Conservation (phyloP, 2,797 vertebrate species). For the Tenualosa ilisha region DNA sequence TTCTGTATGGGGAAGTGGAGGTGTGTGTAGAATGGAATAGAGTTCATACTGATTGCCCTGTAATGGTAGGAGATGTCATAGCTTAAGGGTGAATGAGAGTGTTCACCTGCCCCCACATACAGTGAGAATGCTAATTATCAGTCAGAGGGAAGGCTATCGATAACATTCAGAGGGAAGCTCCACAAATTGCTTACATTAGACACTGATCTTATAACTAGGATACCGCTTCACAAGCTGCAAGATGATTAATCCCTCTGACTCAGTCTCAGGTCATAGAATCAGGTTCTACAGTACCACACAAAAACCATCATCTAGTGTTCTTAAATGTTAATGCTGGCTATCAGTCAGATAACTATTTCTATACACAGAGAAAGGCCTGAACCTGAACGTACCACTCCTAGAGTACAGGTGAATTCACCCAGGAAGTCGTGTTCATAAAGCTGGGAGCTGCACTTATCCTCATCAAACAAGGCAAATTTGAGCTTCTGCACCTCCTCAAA, state of each 20-base stretch:
- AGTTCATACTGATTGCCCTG: too few species aligned
- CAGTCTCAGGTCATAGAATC: background rate
- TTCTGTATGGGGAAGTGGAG: background rate
- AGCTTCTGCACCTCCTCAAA: constrained; percentile 98
- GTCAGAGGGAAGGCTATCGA: background rate
- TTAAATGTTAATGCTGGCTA: background rate
- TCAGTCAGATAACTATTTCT: background rate
- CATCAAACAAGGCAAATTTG: constrained; percentile 95
- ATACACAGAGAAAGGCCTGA: background rate
- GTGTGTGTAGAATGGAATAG: too few species aligned
- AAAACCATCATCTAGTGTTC: background rate
- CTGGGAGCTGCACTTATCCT: constrained; percentile 93
- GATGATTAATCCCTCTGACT: background rate
- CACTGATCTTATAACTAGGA: background rate
- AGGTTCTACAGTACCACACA: background rate
- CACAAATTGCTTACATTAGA: background rate
- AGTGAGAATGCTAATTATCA: background rate
- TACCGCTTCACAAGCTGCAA: too few species aligned
- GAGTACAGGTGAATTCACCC: constrained; percentile 90
- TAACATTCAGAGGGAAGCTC: background rate
- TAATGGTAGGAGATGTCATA: too few species aligned
- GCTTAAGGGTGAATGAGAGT: too few species aligned
- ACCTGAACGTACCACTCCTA: constrained; percentile 82
- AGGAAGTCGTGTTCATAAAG: constrained; percentile 96
- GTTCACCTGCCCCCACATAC: too few species aligned